Evolutionary conservation across 2,797 vertebrate genomes (phyloP).

Genomic region (Acropternis orthonyx): DNA sequence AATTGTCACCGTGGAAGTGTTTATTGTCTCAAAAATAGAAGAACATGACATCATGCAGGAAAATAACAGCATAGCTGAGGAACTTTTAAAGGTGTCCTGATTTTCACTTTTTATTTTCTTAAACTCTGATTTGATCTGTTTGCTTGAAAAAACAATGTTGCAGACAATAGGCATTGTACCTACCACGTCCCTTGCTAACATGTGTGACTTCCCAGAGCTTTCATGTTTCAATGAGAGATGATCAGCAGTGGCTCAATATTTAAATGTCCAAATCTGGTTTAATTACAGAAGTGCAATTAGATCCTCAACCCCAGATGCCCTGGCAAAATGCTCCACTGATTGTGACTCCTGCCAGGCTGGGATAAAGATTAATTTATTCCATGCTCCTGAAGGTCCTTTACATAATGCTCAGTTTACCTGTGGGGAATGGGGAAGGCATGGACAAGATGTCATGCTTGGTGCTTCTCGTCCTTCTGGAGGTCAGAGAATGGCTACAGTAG

Average conservation of each 20-base stretch:
- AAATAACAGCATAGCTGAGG: neutral
- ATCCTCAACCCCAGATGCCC: neutral
- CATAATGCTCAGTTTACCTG: neutral
- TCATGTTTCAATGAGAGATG: neutral
- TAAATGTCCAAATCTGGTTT: neutral
- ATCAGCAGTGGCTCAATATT: neutral
- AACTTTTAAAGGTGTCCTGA: neutral
- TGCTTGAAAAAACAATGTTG: neutral
- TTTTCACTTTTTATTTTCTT: neutral
- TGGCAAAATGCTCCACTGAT: neutral
- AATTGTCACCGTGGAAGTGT: neutral
- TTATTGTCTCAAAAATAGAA: constrained; percentile 24
- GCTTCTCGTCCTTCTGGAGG: neutral
- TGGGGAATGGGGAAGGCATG: neutral
- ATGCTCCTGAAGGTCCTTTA: neutral
- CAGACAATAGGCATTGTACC: neutral
- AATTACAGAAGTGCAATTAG: neutral
- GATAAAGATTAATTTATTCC: neutral
- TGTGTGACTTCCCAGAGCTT: neutral
- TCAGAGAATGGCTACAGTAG: neutral
- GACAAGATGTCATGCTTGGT: neutral
- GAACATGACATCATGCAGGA: neutral
- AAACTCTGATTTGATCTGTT: neutral
- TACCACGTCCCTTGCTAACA: neutral
- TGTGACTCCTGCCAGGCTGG: neutral